A percentile compares a stretch with the other conserved stretches of the same genome.
phyloP scores from a whole-genome alignment of 2,113 vertebrate species.

The Connochaetes taurinus region DNA sequence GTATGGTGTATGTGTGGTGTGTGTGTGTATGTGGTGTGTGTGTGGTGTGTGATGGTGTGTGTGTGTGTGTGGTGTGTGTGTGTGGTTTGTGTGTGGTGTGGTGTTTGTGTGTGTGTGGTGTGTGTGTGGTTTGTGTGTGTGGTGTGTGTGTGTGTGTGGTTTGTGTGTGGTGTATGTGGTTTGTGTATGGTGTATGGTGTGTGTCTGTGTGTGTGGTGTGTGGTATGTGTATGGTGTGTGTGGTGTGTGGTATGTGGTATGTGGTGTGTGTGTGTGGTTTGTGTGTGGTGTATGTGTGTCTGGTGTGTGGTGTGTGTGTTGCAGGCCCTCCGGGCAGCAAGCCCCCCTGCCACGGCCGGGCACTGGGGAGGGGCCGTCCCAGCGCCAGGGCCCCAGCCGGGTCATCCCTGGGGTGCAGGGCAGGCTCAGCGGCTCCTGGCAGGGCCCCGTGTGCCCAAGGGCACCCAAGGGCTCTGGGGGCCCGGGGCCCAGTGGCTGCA shows the following conservation, averaged over 20 bases:
- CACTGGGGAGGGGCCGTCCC: not conserved
- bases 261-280: too few species aligned
- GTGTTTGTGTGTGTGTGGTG: too few species aligned
- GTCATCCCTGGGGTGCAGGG: not conserved
- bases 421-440: not conserved
- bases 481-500: not conserved
- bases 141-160: too few species aligned
- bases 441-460: fast-evolving
- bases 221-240: too few species aligned
- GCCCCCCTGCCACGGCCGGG: fast-evolving
- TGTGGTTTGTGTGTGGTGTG: too few species aligned
- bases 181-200: fast-evolving
- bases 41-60: too few species aligned
- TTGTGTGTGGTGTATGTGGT: fast-evolving
- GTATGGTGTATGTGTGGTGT: too few species aligned
- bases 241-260: fast-evolving
- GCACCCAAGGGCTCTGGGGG: not conserved
- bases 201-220: fast-evolving
- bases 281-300: too few species aligned
- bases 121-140: too few species aligned
- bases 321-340: not conserved
- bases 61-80: too few species aligned
- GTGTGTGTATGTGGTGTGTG: too few species aligned
- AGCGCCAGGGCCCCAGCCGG: fast-evolving
- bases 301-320: too few species aligned